Evolutionary conservation across 2,888 invertebrate genomes (phyloP).

Genomic region (Mystacides longicornis): DNA sequence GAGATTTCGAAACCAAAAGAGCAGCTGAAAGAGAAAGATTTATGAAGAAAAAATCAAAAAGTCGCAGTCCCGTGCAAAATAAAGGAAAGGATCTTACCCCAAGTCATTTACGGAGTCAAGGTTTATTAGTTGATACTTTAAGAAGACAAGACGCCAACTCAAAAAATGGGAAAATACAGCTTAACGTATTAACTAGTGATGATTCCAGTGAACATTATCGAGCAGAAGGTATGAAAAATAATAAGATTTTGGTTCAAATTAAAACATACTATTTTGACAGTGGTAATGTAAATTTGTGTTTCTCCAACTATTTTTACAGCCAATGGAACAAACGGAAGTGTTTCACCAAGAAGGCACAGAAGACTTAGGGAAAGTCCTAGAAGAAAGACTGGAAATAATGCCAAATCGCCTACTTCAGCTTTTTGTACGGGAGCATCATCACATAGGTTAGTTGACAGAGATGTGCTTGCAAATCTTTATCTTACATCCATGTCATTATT

Average conservation of each 20-base stretch:
- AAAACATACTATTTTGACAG: neutral
- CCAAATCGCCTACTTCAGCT: conserved; percentile 48
- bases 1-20: conserved; percentile 38
- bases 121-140: conserved; percentile 37
- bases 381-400: conserved; percentile 51
- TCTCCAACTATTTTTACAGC: conserved; percentile 27
- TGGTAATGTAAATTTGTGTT: neutral
- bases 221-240: conserved; percentile 36
- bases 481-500: too few species aligned
- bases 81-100: conserved; percentile 35
- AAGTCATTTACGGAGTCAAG: conserved; percentile 32
- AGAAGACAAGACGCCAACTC: conserved; percentile 45
- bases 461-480: too few species aligned
- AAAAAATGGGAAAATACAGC: conserved; percentile 47
- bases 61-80: conserved; percentile 45
- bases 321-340: conserved; percentile 37
- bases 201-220: conserved; percentile 53
- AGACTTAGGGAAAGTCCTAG: conserved; percentile 58
- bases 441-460: conserved; percentile 35
- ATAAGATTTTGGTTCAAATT: neutral
- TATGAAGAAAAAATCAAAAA: conserved; percentile 44
- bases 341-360: conserved; percentile 54
- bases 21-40: conserved; percentile 43
- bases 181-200: conserved; percentile 53
- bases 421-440: conserved; percentile 35